Evolutionary conservation across 2,797 vertebrate species (phyloP), one percentile per base, ranked within the genome.

Genomic region (Peromyscus melanophrys): DNA sequence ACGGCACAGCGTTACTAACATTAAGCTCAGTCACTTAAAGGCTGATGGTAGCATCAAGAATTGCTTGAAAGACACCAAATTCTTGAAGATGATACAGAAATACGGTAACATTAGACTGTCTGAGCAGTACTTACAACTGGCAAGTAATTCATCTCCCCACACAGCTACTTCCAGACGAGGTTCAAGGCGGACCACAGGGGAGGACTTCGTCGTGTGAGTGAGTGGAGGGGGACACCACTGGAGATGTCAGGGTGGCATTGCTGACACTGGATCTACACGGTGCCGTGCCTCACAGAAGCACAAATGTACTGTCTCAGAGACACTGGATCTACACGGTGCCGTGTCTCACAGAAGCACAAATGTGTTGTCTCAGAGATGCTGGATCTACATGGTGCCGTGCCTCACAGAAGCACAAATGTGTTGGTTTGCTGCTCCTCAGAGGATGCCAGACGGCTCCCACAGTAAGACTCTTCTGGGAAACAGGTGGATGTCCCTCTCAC

Each of bases 51-150:
- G 34, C n/a, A 43, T 89, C 19, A 55, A 91, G 37, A 37, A 63
- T 84, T 86, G 27, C 85, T 94, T 96, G 65, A 94, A 96, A 85
- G 59, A 96, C 89, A 80, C 46, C 59, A 75, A 94, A 88, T 5
- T 43, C 27, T 61, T 75, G 55, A 80, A 86, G 43, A 78, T 80
- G 52, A 43, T 73, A n/a, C 14, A 95, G 52, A 92, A 67, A 80
- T 0, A 12, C 13, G 88, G 6, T 52, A 63, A 76, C 80, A 77
- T 91, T 63, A 75, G 73, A 57, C 43, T 34, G 8, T 73, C 89
- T 55, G 61, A 94, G 52, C 16, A 81, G 78, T 69, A 73, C 93
- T 82, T 89, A 86, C 31, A 95, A 57, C 52, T 61, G 37, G n/a
- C 31, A 76, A 95, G 57, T 84, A 96, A 87, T 75, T 65, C 96